Evolutionary conservation across 2,797 vertebrate species (phyloP).

Genomic region (Coluber constrictor): DNA sequence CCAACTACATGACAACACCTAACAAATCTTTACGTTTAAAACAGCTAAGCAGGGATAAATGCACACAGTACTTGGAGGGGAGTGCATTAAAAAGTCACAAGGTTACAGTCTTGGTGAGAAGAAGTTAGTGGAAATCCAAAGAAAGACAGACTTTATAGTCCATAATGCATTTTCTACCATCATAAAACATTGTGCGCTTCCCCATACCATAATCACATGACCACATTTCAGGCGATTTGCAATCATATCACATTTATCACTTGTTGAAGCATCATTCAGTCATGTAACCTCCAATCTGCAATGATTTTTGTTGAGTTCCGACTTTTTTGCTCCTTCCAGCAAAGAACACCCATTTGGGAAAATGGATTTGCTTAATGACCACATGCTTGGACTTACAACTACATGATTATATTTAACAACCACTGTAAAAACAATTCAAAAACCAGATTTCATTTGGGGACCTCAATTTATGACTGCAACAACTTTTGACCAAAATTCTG

Average conservation of each 20-base stretch:
- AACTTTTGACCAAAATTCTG: not conserved
- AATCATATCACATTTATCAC: not conserved
- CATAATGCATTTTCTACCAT: not conserved
- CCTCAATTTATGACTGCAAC: not conserved
- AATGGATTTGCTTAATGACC: not conserved
- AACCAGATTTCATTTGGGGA: not conserved
- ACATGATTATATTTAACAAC: not conserved
- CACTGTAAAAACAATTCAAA: not conserved
- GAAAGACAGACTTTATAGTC: not conserved
- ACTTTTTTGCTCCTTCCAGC: not conserved
- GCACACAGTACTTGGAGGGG: not conserved
- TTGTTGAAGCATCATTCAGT: not conserved
- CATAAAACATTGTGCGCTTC: not conserved
- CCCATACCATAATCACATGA: not conserved
- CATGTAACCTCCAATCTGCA: not conserved
- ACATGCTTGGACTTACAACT: not conserved
- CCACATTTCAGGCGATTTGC: not conserved
- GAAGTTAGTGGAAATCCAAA: not conserved
- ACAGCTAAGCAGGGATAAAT: not conserved
- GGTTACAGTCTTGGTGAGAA: not conserved
- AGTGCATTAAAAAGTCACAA: not conserved
- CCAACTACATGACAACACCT: not conserved
- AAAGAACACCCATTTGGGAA: not conserved
- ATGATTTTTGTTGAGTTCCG: not conserved
- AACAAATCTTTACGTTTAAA: not conserved